These are phyloP conservation scores for Neofelis nebulosa DNA, from an alignment of 2,113 vertebrate species.

Conservation along the genomic window DNA sequence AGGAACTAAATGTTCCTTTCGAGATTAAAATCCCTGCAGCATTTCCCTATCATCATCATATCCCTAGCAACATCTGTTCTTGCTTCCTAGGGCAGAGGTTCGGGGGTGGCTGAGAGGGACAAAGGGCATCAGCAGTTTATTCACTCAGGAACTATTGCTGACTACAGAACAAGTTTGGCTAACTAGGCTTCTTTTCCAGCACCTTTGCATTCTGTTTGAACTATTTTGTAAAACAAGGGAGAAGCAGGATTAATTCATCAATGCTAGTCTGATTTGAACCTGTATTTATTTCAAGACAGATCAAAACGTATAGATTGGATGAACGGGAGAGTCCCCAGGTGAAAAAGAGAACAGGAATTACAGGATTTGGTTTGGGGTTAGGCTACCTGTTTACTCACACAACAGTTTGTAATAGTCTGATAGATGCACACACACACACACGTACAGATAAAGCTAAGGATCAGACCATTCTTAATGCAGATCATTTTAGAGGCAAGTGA, in stretches of 20 bases:
- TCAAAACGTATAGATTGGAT: neutral
- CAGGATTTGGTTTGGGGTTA: neutral
- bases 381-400: neutral
- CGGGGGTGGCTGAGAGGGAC: neutral
- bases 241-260: neutral
- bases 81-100: neutral
- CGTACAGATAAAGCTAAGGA: neutral
- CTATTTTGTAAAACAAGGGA: neutral
- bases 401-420: neutral
- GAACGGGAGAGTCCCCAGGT: neutral
- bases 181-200: neutral
- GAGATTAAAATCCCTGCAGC: neutral
- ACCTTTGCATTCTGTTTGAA: neutral
- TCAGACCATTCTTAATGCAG: neutral
- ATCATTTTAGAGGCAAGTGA: neutral
- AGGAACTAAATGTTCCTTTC: neutral
- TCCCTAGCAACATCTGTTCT: neutral
- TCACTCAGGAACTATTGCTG: neutral
- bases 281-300: conserved; percentile 1
- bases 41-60: too few species aligned
- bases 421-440: neutral
- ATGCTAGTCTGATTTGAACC: neutral
- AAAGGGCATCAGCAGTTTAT: neutral
- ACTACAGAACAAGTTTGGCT: neutral
- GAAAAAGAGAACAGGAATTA: neutral